Conservation (phyloP, 92 coral and sea anemone genomes). For the Porites divaricata region DNA sequence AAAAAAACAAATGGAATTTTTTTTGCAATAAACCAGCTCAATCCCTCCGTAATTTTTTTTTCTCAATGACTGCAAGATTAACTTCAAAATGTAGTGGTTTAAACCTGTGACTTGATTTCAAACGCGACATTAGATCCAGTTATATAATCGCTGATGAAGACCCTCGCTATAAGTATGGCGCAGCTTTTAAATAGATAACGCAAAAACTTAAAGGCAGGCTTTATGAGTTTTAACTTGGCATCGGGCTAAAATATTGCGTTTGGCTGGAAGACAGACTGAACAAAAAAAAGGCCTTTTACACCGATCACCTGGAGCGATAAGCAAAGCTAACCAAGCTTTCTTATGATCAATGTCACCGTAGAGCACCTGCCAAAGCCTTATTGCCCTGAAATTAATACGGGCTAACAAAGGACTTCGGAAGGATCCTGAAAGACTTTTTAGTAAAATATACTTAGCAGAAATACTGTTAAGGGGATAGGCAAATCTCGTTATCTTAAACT, state of each 20-base stretch:
- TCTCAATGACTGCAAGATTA: background rate
- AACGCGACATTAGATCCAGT: background rate
- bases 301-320: conserved; percentile 36
- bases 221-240: background rate
- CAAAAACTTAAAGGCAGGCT: too few relatives aligned
- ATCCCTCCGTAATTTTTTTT: background rate
- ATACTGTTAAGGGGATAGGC: conserved; percentile 33
- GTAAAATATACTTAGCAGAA: conserved; percentile 10
- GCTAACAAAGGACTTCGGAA: conserved; percentile 23
- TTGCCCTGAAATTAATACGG: conserved; percentile 28
- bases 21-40: background rate
- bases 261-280: conserved; percentile 1
- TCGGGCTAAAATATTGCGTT: background rate
- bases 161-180: background rate
- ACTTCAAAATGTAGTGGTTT: background rate
- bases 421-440: conserved; percentile 10
- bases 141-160: background rate
- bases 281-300: conserved; percentile 29
- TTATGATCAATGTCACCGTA: conserved; percentile 22
- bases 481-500: conserved; percentile 1
- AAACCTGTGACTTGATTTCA: background rate
- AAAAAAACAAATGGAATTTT: background rate
- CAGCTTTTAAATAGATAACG: background rate
- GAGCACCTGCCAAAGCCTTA: conserved; percentile 40
- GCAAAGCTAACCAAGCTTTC: conserved; percentile 28